These are phyloP conservation scores for Hylaeus anthracinus DNA, from an alignment of 1,140 invertebrate genomes.

Conservation along the genomic window DNA sequence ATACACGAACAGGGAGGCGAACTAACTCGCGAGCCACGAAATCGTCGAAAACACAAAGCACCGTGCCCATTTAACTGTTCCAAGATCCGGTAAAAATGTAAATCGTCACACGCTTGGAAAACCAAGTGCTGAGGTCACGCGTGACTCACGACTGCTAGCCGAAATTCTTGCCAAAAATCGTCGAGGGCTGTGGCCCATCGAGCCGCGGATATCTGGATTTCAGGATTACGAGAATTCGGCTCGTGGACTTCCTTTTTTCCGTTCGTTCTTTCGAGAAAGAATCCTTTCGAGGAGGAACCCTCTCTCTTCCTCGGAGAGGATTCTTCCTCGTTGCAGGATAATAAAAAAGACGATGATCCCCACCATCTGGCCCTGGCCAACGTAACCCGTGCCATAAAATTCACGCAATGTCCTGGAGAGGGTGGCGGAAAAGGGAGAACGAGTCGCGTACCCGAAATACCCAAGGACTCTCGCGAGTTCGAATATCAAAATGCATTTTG, in stretches of 20 bases:
- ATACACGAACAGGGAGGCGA: too few species aligned
- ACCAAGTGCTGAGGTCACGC: constrained; percentile 47
- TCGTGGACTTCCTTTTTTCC: constrained; percentile 18
- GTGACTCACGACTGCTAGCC: constrained; percentile 47
- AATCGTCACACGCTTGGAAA: constrained; percentile 27
- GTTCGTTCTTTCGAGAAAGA: too few species aligned
- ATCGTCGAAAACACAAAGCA: background rate
- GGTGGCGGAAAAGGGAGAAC: background rate
- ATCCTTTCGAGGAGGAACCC: too few species aligned
- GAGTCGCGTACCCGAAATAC: background rate
- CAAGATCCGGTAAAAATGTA: background rate
- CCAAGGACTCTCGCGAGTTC: background rate
- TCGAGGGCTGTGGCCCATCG: background rate
- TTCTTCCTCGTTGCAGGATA: constrained; percentile 66
- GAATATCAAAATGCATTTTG: constrained; percentile 41
- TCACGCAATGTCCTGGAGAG: constrained; percentile 15
- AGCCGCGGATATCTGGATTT: constrained; percentile 35
- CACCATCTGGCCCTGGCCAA: constrained; percentile 13
- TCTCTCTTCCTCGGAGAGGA: background rate
- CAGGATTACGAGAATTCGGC: constrained; percentile 59
- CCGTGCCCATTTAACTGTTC: constrained; percentile 11
- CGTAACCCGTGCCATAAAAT: constrained; percentile 34
- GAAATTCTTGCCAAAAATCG: constrained; percentile 22
- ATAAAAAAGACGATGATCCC: constrained; percentile 65
- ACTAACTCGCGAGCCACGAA: background rate